Evolutionary conservation across 2,888 invertebrate genomes (phyloP).

Genomic region (Eupithecia subfuscata): DNA sequence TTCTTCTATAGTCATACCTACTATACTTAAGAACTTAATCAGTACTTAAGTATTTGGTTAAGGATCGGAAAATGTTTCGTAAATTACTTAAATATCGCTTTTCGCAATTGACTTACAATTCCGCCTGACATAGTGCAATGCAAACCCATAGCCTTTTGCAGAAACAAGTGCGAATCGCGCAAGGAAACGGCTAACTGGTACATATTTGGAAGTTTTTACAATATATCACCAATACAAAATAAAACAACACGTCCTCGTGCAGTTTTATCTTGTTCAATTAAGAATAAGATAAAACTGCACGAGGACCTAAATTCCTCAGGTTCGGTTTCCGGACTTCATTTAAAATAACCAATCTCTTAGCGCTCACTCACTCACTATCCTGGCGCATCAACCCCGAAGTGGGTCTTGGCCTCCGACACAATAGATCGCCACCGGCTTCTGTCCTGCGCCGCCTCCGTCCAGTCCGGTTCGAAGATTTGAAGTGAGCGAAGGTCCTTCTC

Average conservation of each 20-base stretch:
- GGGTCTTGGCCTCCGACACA: no score
- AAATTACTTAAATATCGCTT: background rate
- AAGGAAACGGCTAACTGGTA: background rate
- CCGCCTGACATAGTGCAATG: background rate
- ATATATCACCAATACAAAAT: background rate
- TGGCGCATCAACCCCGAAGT: no score
- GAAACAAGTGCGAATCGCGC: background rate
- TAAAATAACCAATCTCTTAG: background rate
- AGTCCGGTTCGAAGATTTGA: no score
- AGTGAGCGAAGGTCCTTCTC: no score
- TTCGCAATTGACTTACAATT: background rate
- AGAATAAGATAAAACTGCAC: background rate
- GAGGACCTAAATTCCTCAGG: background rate
- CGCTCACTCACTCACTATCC: no score
- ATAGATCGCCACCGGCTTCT: no score
- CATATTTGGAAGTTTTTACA: background rate
- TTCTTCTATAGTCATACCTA: no score
- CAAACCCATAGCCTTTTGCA: background rate
- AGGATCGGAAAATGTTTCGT: background rate
- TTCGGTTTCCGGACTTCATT: background rate
- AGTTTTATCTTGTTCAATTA: no score
- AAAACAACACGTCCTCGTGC: no score
- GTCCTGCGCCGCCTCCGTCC: no score
- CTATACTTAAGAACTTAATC: no score
- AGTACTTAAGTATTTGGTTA: no score